Evolutionary conservation across 1,140 invertebrate genomes (phyloP), one percentile per base, ranked within the genome.

Genomic region (Battus philenor): DNA sequence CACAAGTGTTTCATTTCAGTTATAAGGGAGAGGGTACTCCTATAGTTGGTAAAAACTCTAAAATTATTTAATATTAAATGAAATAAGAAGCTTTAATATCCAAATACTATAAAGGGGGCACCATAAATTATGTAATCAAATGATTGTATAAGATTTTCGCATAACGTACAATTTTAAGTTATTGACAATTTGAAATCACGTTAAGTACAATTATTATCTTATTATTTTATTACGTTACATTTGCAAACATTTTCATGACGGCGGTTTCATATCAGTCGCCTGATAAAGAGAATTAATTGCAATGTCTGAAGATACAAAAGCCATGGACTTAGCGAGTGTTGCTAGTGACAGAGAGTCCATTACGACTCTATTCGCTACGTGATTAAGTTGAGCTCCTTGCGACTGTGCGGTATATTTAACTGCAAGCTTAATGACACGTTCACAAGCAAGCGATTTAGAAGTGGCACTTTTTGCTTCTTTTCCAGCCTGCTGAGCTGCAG

Each of bases 341-440:
- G 73, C 68, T 41, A 85, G 58, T 16, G 81, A 78, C 29, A 85
- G 52, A 1, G 77, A 68, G 15, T 85, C 78, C 78, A 85, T 85
- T n/a, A 81, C 50, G 46, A 85, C 62, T 62, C 78, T 76, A 43
- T 76, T 85, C 3, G 81, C 78, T 11, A 82, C 77, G 44, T 82
- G 78, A 50, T 79, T 81, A 1, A 85, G 47, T 18, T 72, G 65
- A 20, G 78, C 78, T 13, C 78, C 81, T 54, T 64, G 67, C 6
- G 77, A 79, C 38, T 85, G 78, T n/a, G 77, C 73, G n/a, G 81
- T 80, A 26, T 78, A 81, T 44, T 85, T 85, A 10, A 85, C 53
- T 13, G 81, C 81, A 11, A 79, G 32, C 52, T 85, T 82, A 4
- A 78, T 78, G 8, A 80, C 68, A 17, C 74, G 60, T 51, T 82